Evolutionary conservation across 2,888 invertebrate species (phyloP), one percentile per base, ranked within the genome.

Genomic region (Metopia argyrocephala): DNA sequence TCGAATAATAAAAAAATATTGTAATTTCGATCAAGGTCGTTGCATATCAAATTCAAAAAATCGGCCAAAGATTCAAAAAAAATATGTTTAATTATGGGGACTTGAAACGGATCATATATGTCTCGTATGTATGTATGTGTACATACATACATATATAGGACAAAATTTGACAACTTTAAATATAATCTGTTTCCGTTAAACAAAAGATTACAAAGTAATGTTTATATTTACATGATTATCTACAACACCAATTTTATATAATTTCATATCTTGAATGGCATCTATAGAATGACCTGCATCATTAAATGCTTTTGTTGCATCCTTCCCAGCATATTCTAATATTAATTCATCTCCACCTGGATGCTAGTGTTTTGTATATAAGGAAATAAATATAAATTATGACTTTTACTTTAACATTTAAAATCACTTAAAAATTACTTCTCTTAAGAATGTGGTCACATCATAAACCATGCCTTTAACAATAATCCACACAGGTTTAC

Each of bases 391-490:
- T 45, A 21, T 2, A 18, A 70, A 25, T 25, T 31, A n/a, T 54
- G 27, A 27, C 2, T 18, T 45, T n/a, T 20, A 3, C 38, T 38
- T 38, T 38, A 9, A 15, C 9, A 38, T 38, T 12, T 38, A 38
- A 12, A 38, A 38, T 15, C 38, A 6, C 15, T 38, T 38, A 9
- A 38, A 25, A 82, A 86, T 88, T 88, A 94, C 94, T 90, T 94
- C 91, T 6, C 92, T 85, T 0, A 93, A 82, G 86, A 93, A 95
- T 7, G 91, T 90, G 2, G 94, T 94, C 83, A 94, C 92, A 89
- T 95, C 94, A 86, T 95, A 95, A 3, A 95, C 93, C 25, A 85
- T 87, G 85, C 94, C 93, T 85, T 92, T 93, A 84, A 94, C 91
- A 27, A 95, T 91, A 57, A 95, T 87, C 95, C 95, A 95, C 0